A percentile compares a stretch with the other conserved stretches of the same genome.
Evolutionary conservation across 2,113 vertebrate genomes (phyloP).

Genomic region (Pipa parva): DNA sequence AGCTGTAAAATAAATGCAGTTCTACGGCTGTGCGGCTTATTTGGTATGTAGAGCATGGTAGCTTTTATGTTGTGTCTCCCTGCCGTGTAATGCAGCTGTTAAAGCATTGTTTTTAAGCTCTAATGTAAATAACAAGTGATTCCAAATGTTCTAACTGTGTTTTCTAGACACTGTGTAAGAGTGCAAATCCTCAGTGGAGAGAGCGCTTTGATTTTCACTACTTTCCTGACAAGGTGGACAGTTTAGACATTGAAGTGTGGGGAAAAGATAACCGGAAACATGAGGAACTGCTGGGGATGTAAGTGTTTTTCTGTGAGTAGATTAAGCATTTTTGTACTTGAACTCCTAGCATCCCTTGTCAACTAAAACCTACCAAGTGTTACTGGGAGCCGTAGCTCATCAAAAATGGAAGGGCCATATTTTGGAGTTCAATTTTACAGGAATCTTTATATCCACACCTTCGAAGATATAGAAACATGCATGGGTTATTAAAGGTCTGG

Average conservation of each 20-base stretch:
- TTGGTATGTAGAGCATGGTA: background rate
- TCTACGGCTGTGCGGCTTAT: background rate
- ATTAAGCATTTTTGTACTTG: too few species aligned
- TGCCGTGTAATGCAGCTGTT: background rate
- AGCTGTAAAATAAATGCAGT: background rate
- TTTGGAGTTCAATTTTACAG: too few species aligned
- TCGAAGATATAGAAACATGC: too few species aligned
- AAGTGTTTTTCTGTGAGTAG: conserved; percentile 54
- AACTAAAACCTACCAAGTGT: too few species aligned
- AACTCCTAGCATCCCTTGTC: too few species aligned
- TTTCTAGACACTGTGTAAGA: conserved; percentile 89
- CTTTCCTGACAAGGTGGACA: conserved; percentile 88
- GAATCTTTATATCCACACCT: too few species aligned
- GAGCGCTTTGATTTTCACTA: conserved; percentile 97
- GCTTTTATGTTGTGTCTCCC: background rate
- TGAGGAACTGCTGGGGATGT: conserved; percentile 86
- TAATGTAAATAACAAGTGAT: conserved; percentile 11
- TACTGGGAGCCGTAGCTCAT: too few species aligned
- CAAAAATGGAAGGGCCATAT: too few species aligned
- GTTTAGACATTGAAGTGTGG: conserved; percentile 87
- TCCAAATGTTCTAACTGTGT: conserved; percentile 68
- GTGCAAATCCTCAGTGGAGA: conserved; percentile 93
- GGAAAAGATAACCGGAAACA: conserved; percentile 85
- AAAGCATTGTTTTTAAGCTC: conserved; percentile 10
- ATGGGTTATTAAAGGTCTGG: too few species aligned